A percentile compares a stretch with the other conserved stretches of the same genome.
Evolutionary conservation across 35 echinoderm and acorn worm genomes (phyloP).

Genomic region (Amphiura filiformis): DNA sequence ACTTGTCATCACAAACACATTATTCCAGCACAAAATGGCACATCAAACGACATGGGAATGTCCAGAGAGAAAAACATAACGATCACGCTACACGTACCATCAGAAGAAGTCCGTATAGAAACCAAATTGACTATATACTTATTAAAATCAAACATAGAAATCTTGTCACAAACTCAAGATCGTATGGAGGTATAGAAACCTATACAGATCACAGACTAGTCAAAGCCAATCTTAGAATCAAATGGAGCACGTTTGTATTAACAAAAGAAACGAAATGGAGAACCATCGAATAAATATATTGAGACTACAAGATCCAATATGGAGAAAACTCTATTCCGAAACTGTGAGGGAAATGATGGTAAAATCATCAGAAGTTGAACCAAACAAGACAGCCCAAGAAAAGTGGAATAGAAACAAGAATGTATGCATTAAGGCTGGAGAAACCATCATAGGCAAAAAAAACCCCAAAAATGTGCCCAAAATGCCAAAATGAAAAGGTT

Average conservation of each 20-base stretch:
- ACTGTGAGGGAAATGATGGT: background rate
- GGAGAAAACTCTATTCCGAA: background rate
- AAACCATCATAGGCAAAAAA: background rate
- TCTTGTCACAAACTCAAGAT: background rate
- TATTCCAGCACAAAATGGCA: background rate
- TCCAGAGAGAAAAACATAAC: background rate
- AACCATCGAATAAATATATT: background rate
- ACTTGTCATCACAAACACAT: background rate
- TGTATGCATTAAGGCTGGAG: background rate
- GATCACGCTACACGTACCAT: background rate
- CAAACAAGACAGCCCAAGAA: background rate
- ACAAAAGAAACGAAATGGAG: background rate
- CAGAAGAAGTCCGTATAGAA: background rate
- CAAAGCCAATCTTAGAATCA: background rate
- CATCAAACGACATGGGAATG: background rate
- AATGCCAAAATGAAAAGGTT: background rate
- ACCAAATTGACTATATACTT: background rate
- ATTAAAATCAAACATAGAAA: constrained; percentile 1
- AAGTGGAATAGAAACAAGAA: background rate
- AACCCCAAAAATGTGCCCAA: background rate
- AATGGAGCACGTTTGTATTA: background rate
- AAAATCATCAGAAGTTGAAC: background rate
- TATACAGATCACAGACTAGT: background rate
- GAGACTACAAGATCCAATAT: background rate
- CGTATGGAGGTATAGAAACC: background rate